phyloP scores from a whole-genome alignment of 2,797 vertebrate genomes.

The Hemitrygon akajei region DNA sequence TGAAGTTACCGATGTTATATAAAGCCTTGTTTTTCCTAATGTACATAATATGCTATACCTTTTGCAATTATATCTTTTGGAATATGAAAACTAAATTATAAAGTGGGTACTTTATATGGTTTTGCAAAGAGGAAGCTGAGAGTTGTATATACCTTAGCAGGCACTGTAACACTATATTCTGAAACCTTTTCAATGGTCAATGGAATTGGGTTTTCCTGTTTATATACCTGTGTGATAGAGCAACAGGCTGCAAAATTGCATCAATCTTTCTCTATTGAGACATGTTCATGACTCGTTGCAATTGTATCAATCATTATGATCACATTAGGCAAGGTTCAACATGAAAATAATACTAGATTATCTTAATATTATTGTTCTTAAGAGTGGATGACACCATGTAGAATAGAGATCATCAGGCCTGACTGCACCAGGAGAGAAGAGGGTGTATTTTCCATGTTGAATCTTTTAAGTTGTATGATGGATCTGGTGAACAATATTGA shows the following conservation, averaged over 20 bases:
- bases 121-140: not conserved
- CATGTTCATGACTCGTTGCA: not conserved
- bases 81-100: not conserved
- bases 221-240: not conserved
- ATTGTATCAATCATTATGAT: not conserved
- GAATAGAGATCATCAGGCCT: not conserved
- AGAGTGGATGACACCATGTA: not conserved
- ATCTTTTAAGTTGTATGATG: not conserved
- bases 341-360: not conserved
- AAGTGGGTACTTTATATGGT: not conserved
- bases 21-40: slow-evolving; percentile 17
- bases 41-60: not conserved
- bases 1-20: not conserved
- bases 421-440: not conserved
- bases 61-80: slow-evolving; percentile 18
- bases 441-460: not conserved
- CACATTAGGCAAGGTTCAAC: not conserved
- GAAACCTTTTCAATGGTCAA: not conserved
- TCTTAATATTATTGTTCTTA: not conserved
- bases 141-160: not conserved
- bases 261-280: not conserved
- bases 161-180: not conserved
- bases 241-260: not conserved
- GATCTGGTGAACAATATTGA: not conserved
- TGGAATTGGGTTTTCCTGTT: not conserved